phyloP scores from a whole-genome alignment of 2,113 vertebrate genomes.

The Australoheros scitulus region DNA sequence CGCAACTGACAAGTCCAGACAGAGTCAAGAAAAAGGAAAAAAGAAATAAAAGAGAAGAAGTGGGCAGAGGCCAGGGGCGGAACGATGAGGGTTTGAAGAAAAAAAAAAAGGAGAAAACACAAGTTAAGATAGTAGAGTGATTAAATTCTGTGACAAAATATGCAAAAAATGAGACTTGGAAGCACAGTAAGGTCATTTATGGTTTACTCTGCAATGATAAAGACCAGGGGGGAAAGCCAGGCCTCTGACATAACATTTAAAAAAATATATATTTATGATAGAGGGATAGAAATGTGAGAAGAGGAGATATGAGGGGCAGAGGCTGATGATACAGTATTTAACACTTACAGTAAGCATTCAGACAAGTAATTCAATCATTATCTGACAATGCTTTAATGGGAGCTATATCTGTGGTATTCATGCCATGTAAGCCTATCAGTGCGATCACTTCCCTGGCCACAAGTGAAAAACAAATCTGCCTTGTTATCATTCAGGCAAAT shows the following conservation, averaged over 20 bases:
- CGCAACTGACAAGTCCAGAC: conserved; percentile 80
- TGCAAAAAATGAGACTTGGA: conserved; percentile 40
- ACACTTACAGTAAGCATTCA: background rate
- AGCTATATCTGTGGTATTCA: conserved; percentile 5
- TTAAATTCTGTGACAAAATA: conserved; percentile 46
- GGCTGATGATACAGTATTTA: conserved; percentile 7
- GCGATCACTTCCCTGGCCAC: background rate
- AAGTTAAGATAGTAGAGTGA: conserved; percentile 68
- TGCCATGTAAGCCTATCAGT: background rate
- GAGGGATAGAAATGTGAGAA: conserved; percentile 31
- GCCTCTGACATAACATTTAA: background rate
- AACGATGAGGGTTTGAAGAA: conserved; percentile 56
- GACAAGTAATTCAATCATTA: conserved; percentile 23
- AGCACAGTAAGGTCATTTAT: conserved; percentile 23
- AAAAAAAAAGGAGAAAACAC: conserved; percentile 57
- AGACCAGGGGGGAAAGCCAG: conserved; percentile 8
- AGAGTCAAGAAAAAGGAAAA: conserved; percentile 59
- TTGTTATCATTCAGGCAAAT: conserved; percentile 12
- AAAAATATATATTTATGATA: background rate
- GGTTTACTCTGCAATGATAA: conserved; percentile 33
- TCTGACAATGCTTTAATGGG: background rate
- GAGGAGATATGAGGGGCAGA: conserved; percentile 24
- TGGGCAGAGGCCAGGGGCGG: conserved; percentile 54
- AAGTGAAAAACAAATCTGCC: conserved; percentile 10
- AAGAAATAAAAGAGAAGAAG: conserved; percentile 50